Evolutionary conservation across 1,140 invertebrate genomes (phyloP), one percentile per base, ranked within the genome.

Genomic region (Arion vulgaris): DNA sequence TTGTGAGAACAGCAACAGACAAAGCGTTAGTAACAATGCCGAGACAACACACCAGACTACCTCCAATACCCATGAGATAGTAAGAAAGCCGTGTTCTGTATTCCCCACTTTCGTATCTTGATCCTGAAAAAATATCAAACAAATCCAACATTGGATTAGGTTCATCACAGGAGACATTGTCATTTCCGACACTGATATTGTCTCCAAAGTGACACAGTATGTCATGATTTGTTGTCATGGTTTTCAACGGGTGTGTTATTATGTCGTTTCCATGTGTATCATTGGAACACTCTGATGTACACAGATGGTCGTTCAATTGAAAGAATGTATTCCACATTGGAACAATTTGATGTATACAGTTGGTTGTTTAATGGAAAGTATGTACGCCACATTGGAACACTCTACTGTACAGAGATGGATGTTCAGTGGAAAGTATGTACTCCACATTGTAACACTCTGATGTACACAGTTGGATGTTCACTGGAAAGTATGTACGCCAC

Each of bases 1-100:
- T 85, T 0, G 89, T 91, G 62, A 92, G 86, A 23, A 92, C 90
- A 41, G 92, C 85, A 32, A 91, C 85, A 26, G 91, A 92, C 66
- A 92, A 75, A 1, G 91, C 87, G 76, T 92, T 92, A 28, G 90
- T 90, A 1, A 92, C 82, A 51, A 91, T 89, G 34, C 92, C 92
- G 1, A 92, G 83, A 39, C 83, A 83, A 73, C 91, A 91, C 9
- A 92, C 82, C 0, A 84, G 86, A 41, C 88, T 87, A 5, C 91
- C 91, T 32, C 85, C 85, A 45, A 92, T 88, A 0, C 91, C 92
- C 82, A 89, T 89, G 13, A 92, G 66, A 83, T 92, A 91, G 84
- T 90, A 91, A 17, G 77, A 87, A 19, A 91, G 72, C 26, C 49
- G 77, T 41, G 73, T 74, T 62, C 57, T 62, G 74, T 81, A 84